Evolutionary conservation across 2,113 vertebrate genomes (phyloP).

Genomic region (Xiphorhynchus elegans): DNA sequence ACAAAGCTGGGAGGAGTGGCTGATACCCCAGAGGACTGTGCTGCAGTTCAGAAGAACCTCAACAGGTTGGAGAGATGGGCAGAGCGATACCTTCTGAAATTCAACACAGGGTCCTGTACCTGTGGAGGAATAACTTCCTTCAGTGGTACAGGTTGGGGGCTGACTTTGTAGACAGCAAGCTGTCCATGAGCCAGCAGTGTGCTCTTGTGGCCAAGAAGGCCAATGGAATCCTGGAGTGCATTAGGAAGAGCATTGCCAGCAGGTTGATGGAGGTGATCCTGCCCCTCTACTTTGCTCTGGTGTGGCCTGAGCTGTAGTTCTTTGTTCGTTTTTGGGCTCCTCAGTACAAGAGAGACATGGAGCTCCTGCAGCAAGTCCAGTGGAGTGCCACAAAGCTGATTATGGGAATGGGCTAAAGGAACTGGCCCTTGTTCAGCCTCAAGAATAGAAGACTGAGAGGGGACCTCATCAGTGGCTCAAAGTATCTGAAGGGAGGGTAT

Average conservation of each 20-base stretch:
- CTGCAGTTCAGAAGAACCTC: not conserved
- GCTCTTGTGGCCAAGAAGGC: not conserved
- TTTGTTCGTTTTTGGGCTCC: not conserved
- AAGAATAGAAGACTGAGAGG: not conserved
- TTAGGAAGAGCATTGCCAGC: not conserved
- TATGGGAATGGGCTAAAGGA: not conserved
- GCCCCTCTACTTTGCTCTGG: too few relatives aligned
- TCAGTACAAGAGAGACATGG: not conserved
- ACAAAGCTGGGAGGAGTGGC: not conserved
- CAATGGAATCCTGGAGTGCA: not conserved
- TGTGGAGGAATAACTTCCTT: fast-evolving
- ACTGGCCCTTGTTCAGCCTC: not conserved
- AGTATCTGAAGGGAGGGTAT: not conserved
- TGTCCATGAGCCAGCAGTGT: not conserved
- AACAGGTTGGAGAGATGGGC: not conserved
- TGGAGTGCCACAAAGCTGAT: not conserved
- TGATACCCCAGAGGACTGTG: not conserved
- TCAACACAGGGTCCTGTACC: not conserved
- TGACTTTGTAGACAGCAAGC: too few relatives aligned
- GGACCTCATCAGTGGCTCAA: fast-evolving
- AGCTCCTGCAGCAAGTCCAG: not conserved
- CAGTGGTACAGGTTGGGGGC: not conserved
- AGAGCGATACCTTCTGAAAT: not conserved
- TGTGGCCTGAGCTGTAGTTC: not conserved
- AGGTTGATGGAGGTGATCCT: fast-evolving